Conservation (phyloP, 2,888 invertebrate species). For the Itoplectis maculator region DNA sequence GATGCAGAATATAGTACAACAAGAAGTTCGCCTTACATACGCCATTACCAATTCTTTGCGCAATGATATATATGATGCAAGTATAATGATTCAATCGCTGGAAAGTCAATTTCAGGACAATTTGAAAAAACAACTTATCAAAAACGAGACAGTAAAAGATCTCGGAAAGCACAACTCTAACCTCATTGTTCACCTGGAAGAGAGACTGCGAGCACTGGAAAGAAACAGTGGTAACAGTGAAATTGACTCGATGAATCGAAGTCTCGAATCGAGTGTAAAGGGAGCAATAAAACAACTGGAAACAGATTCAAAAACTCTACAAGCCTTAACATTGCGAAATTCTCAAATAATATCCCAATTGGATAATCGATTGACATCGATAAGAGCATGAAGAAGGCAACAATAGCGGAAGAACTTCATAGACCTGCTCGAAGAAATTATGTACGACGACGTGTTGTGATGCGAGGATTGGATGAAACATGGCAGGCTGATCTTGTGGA, state of each 20-base stretch:
- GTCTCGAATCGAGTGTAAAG: background rate
- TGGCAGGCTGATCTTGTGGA: slow-evolving; percentile 84
- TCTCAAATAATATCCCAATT: slow-evolving; percentile 7
- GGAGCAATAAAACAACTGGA: background rate
- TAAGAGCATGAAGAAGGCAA: slow-evolving; percentile 40
- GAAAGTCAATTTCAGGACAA: background rate
- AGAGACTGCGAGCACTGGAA: slow-evolving; percentile 24
- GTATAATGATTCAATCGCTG: slow-evolving; percentile 15
- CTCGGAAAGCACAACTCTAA: slow-evolving; percentile 14
- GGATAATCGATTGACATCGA: background rate
- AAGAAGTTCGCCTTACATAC: slow-evolving; percentile 18
- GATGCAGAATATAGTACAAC: slow-evolving; percentile 6
- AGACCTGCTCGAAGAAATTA: slow-evolving; percentile 80
- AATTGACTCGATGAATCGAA: slow-evolving; percentile 1
- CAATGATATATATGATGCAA: slow-evolving; percentile 14
- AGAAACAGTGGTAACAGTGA: background rate
- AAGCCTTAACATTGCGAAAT: slow-evolving; percentile 34
- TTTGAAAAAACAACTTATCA: slow-evolving; percentile 10
- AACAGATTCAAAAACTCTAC: background rate
- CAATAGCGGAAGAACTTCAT: slow-evolving; percentile 78
- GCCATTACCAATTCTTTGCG: slow-evolving; percentile 29
- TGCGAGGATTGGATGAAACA: slow-evolving; percentile 81
- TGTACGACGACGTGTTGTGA: slow-evolving; percentile 76
- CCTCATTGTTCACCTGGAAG: slow-evolving; percentile 40
- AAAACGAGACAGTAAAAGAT: slow-evolving; percentile 22